Base-by-base conservation (phyloP, 2,888 invertebrate genomes). In the Sicus ferrugineus region DNA sequence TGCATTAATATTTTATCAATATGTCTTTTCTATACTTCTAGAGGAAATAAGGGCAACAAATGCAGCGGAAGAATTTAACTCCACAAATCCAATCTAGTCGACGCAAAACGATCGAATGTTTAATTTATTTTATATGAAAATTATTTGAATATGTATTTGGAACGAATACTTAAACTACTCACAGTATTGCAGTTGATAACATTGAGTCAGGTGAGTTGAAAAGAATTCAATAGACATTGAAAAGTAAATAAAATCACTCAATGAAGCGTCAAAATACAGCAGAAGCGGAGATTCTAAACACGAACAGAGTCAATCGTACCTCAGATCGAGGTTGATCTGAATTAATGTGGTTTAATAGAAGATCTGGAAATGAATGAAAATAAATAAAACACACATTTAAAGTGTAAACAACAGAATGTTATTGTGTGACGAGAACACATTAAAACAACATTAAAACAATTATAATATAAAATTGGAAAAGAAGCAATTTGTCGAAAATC, bases 191-290 rank as follows among this genome's bases (percentile, higher is more conserved):
- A 80, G 73, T 76, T 82, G 72, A 70, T 80, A 71, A 70, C 71
- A 48, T 73, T 76, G 67, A 72, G 77, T 79, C 79, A 80, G 82
- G 81, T 81, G 78, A 80, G 83, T 76, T 48, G 16, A 19, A 30
- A n/a, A n/a, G n/a, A n/a, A n/a, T n/a, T n/a, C 28, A 48, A 67
- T 30, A 16, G 16, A 28, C 14, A 28, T 30, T 30, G 28, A 48
- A 19, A 28, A 28, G 19, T n/a, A 19, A 16, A 48, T 7, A 48
- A 7, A 11, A n/a, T 4, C 46, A 28, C 19, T 21, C 28, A 38
- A 30, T 38, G 38, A 28, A 19, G 16, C 19, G 5, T 16, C 38
- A 52, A 26, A 26, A 16, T 28, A 23, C 23, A 54, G 2, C n/a
- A n/a, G n/a, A n/a, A 28, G 1, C 1, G 7, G 16, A 26, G 9